A percentile compares a stretch with the other conserved stretches of the same genome.
These are phyloP conservation scores for Chinchilla lanigera DNA, from an alignment of 2,113 vertebrate species.

Conservation along the genomic window DNA sequence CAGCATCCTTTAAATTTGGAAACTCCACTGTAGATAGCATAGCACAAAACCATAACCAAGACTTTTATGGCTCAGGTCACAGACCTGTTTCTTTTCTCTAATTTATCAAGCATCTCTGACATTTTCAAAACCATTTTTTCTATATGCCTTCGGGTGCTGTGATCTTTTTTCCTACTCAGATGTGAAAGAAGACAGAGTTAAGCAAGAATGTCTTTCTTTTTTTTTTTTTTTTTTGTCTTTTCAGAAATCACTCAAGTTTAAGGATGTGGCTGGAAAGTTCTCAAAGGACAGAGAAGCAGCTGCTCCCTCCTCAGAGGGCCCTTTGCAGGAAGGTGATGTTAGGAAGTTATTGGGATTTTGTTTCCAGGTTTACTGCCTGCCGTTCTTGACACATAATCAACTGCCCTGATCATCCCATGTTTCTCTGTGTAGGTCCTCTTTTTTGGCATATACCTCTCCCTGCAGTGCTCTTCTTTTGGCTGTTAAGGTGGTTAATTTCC, in stretches of 20 bases:
- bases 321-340: background rate
- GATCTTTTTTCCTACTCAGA: background rate
- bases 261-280: constrained; percentile 13
- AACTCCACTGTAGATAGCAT: background rate
- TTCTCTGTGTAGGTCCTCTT: background rate
- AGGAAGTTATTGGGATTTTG: background rate
- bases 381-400: background rate
- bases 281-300: background rate
- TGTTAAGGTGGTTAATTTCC: background rate
- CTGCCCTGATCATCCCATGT: background rate
- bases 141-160: background rate
- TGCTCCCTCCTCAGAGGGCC: background rate
- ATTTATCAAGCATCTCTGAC: background rate
- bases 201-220: background rate
- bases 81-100: background rate
- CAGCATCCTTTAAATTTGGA: background rate
- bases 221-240: background rate
- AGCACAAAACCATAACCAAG: background rate
- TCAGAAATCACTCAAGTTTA: background rate
- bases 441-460: background rate
- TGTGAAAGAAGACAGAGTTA: background rate
- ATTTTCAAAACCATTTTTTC: background rate
- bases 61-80: background rate
- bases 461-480: background rate
- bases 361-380: background rate